phyloP scores from a whole-genome alignment of 2,797 vertebrate species.

The Paramormyrops hopkinsi region DNA sequence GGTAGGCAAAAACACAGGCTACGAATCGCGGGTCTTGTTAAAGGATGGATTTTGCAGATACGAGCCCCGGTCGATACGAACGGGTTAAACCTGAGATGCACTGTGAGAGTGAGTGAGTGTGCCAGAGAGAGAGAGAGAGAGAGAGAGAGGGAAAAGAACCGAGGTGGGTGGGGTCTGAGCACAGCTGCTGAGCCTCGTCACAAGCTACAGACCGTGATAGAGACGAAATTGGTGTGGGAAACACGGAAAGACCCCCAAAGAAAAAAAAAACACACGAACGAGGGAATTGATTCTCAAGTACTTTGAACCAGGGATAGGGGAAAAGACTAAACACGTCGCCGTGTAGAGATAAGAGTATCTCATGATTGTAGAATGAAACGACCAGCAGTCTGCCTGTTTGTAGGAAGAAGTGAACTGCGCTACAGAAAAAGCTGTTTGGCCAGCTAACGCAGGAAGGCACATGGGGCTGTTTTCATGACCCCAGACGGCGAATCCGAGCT shows the following conservation, averaged over 20 bases:
- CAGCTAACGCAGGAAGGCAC: constrained; percentile 38
- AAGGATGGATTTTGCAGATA: neutral
- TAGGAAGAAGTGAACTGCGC: constrained; percentile 31
- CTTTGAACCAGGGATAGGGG: constrained; percentile 18
- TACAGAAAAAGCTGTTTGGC: constrained; percentile 35
- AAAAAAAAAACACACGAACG: constrained; percentile 30
- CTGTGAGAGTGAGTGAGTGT: constrained; percentile 23
- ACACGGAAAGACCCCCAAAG: constrained; percentile 33
- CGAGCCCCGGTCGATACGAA: constrained; percentile 24
- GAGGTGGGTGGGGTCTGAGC: constrained; percentile 44
- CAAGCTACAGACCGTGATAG: constrained; percentile 53
- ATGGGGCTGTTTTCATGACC: constrained; percentile 25
- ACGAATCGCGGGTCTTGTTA: neutral
- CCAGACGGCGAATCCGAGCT: constrained; percentile 15
- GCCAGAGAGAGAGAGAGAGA: neutral
- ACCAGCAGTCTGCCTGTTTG: constrained; percentile 28
- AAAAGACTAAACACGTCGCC: neutral
- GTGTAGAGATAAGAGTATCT: neutral
- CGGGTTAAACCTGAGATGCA: constrained; percentile 60
- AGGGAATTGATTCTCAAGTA: constrained; percentile 27
- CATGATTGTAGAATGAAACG: constrained; percentile 23
- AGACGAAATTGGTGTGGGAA: constrained; percentile 45
- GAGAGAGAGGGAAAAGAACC: constrained; percentile 13
- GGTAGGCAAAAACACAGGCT: neutral
- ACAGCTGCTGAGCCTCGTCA: constrained; percentile 68